Base-by-base conservation (phyloP, 1,140 invertebrate genomes). In the Calosoma granatense region DNA sequence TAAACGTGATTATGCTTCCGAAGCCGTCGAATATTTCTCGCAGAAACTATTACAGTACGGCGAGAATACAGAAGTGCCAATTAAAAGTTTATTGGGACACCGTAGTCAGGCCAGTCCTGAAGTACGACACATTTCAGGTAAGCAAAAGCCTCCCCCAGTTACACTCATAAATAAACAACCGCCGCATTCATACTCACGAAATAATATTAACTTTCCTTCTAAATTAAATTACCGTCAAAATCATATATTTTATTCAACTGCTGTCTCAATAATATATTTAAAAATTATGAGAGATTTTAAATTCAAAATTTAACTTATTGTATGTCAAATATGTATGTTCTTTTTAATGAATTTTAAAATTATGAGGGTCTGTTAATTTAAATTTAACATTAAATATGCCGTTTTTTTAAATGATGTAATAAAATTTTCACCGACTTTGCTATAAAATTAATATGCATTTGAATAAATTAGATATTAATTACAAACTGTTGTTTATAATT, bases 21-120 rank as follows among this genome's bases (percentile, higher is more conserved):
- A 95, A 75, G 93, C 94, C 21, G 91, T 94, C 58, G 89, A 95
- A 69, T 97, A 97, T 77, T 97, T 97, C 75, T 85, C 87, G 14
- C 84, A 87, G 67, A 94, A 95, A 75, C 80, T 96, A 65, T 77
- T 88, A 52, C 88, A 94, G 71, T 93, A 95, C 73, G 90, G 92
- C 30, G 81, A 85, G 60, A 87, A 90, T 57, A 92, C 88, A 2
- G 88, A 94, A 78, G 90, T 95, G 39, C 92, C 94, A 6, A 94
- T 97, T 22, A 92, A 92, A 72, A 93, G 90, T 72, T 78, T 97
- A 39, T 76, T 96, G 15, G 94, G 94, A 0, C 94, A 97, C 74
- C 78, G 92, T 58, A 94, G 90, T 41, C 92, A 94, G 74, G 94
- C 94, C 11, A 92, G 92, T 22, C 92, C 92, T 4, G 93, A 97